phyloP scores from a whole-genome alignment of 2,888 invertebrate species.

The Physocephala rufipes region DNA sequence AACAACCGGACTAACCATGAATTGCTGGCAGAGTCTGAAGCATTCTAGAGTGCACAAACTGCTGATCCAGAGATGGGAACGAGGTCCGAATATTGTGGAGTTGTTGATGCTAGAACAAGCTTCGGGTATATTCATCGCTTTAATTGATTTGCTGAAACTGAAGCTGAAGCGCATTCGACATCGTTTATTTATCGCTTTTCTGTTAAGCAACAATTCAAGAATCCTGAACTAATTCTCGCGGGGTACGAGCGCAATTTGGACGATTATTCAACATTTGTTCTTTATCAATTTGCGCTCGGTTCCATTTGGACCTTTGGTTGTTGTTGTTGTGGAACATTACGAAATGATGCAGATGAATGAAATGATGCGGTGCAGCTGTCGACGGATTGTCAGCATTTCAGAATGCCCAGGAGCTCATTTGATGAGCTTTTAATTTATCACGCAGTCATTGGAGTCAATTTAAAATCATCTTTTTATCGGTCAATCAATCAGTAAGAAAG shows the following conservation, averaged over 20 bases:
- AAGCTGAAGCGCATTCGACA: slow-evolving; percentile 6
- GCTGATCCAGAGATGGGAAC: too few species aligned
- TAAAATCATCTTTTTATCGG: too few species aligned
- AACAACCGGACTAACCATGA: not conserved
- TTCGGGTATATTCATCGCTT: slow-evolving; percentile 9
- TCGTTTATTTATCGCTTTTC: not conserved
- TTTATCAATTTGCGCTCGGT: not conserved
- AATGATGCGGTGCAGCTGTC: slow-evolving; percentile 27
- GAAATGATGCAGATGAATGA: too few species aligned
- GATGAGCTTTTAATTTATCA: slow-evolving; percentile 31
- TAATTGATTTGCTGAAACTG: slow-evolving; percentile 27
- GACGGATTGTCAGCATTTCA: slow-evolving; percentile 31
- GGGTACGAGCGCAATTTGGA: not conserved
- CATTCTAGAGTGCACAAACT: too few species aligned
- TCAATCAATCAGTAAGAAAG: too few species aligned
- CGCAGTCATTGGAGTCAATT: not conserved
- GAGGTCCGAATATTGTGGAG: too few species aligned
- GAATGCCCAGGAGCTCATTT: slow-evolving; percentile 47
- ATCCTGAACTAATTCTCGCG: slow-evolving; percentile 23
- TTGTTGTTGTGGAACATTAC: slow-evolving; percentile 4
- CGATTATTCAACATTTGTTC: not conserved
- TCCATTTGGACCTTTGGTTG: not conserved
- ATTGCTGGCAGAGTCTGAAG: not conserved
- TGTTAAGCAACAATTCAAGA: not conserved
- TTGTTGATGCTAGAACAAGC: too few species aligned